Percentiles rank a stretch among this genome's conserved stretches.
Evolutionary conservation across 2,888 invertebrate species (phyloP).

Genomic region (Cotesia congregata): DNA sequence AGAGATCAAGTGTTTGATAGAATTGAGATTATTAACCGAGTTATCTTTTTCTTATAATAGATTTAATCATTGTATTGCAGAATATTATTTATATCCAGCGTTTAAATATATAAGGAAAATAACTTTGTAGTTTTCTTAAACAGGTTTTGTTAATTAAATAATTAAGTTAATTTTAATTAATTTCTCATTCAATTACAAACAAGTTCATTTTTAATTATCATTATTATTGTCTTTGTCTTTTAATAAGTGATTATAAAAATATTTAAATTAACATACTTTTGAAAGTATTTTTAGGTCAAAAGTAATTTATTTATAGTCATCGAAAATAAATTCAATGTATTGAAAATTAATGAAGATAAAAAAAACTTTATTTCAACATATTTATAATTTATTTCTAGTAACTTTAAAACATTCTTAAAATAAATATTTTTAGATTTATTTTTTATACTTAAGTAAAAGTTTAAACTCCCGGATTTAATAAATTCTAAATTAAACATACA

Average conservation of each 20-base stretch:
- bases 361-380: not conserved
- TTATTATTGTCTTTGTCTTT: too few species aligned
- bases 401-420: not conserved
- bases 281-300: too few species aligned
- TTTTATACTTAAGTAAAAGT: not conserved
- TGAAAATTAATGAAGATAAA: not conserved
- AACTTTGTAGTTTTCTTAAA: too few species aligned
- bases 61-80: not conserved
- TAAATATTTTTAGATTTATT: not conserved
- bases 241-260: too few species aligned
- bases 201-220: too few species aligned
- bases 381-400: not conserved
- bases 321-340: not conserved
- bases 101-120: too few species aligned
- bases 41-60: not conserved
- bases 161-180: too few species aligned
- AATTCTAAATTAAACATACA: not conserved
- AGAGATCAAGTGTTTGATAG: conserved; percentile 11
- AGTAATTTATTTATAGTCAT: too few species aligned
- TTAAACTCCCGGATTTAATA: not conserved
- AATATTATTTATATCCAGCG: not conserved
- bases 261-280: too few species aligned
- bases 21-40: not conserved
- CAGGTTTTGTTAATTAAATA: too few species aligned
- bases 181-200: too few species aligned